Evolutionary conservation across 2,113 vertebrate species (phyloP), one percentile per base, ranked within the genome.

Genomic region (Rana temporaria): DNA sequence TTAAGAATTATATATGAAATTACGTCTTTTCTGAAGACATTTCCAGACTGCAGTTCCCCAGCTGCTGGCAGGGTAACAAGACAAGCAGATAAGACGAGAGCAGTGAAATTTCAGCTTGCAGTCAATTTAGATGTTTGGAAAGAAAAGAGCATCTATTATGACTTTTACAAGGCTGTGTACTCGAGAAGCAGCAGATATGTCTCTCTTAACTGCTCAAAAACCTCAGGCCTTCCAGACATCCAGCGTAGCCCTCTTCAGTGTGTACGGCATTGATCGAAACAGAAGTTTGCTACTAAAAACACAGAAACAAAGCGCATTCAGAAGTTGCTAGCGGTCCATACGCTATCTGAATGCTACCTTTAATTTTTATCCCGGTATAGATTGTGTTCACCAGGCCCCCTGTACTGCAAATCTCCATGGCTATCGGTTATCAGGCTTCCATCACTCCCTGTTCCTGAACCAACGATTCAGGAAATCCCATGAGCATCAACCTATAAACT

Each of bases 1-100:
- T 68, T 68, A 68, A 69, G 77, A 79, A 68, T 64, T 55, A 57
- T 68, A 79, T 69, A 7, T 59, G 60, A 53, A 53, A 68, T 79
- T 63, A 79, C 19, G 22, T 79, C 65, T 55, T 55, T 24, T 32
- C 52, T 68, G 65, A 79, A 69, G 59, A 2, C n/a, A 6, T 32
- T 68, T 52, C 64, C 57, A 79, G 52, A 56, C 62, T 53, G 64
- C 14, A 14, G 26, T 42, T 59, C 22, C 52, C 26, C 53, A 14
- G 77, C 65, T 69, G 77, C 65, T 79, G 64, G 64, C 64, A 59
- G 64, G 65, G 65, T 68, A 59, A 56, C 77, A 79, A 69, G 75
- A 12, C 60, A 22, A 26, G 19, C 1, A 75, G 77, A 79, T 79
- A 79, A 69, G 77, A 68, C 65, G 14, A n/a, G 53, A 79, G 53